Percentiles rank a stretch among this genome's conserved stretches.
phyloP scores from a whole-genome alignment of 2,888 invertebrate genomes.

The Caenorhabditis wallacei region DNA sequence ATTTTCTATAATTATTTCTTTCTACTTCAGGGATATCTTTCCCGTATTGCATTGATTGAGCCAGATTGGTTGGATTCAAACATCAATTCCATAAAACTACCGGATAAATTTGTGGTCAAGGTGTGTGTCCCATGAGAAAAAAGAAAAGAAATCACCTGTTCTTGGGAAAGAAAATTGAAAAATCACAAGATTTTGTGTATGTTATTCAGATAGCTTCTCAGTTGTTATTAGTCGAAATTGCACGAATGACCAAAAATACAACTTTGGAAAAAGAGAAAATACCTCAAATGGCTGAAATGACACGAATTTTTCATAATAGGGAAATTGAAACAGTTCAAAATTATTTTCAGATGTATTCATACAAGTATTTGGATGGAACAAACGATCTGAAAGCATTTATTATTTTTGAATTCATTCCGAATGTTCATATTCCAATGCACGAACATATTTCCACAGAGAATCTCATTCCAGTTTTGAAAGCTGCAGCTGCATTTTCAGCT shows the following conservation, averaged over 20 bases:
- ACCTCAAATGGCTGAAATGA: neutral
- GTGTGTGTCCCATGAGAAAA: slow-evolving; percentile 30
- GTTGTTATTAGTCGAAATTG: slow-evolving; percentile 8
- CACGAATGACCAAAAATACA: slow-evolving; percentile 13
- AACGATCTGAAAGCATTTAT: slow-evolving; percentile 22
- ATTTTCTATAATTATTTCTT: neutral
- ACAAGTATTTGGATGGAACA: neutral
- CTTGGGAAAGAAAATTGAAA: slow-evolving; percentile 2
- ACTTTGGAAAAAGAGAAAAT: slow-evolving; percentile 7
- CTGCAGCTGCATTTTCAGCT: slow-evolving; percentile 12
- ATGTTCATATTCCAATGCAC: neutral
- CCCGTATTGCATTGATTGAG: slow-evolving; percentile 28
- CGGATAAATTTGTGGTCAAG: slow-evolving; percentile 31
- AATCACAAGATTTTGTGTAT: slow-evolving; percentile 6
- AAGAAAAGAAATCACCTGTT: slow-evolving; percentile 32
- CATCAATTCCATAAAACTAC: slow-evolving; percentile 15
- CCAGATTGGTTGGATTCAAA: slow-evolving; percentile 36
- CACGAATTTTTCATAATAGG: slow-evolving; percentile 15
- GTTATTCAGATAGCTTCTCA: slow-evolving; percentile 21
- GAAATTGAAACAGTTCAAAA: slow-evolving; percentile 1
- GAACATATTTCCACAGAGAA: neutral
- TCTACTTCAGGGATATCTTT: slow-evolving; percentile 37
- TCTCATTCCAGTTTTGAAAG: slow-evolving; percentile 4
- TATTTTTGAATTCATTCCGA: neutral
- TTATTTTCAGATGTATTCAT: neutral